Percentiles rank a stretch among this genome's conserved stretches.
These are phyloP conservation scores for Vesta saturnalis DNA, from an alignment of 2,888 invertebrate genomes.

Conservation along the genomic window DNA sequence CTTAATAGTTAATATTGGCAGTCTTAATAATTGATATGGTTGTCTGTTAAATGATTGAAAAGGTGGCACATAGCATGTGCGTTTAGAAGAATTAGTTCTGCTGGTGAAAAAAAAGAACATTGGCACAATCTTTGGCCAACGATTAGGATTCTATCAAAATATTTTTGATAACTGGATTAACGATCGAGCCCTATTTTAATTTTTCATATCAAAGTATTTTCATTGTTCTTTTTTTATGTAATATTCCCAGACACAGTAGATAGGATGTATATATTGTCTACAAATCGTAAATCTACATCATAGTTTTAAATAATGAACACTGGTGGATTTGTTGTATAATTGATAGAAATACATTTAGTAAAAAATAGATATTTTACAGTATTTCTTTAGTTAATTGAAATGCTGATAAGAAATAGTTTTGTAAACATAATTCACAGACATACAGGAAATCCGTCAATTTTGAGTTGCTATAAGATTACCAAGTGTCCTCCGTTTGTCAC, in stretches of 20 bases:
- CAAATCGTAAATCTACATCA: background rate
- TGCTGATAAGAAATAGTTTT: background rate
- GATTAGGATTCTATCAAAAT: too few relatives aligned
- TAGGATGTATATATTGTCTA: background rate
- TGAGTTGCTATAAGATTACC: slow-evolving; percentile 15
- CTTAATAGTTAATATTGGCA: background rate
- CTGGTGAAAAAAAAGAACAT: too few relatives aligned
- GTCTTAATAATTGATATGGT: too few relatives aligned
- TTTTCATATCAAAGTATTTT: too few relatives aligned
- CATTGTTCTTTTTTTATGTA: background rate
- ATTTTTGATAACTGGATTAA: too few relatives aligned
- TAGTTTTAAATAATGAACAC: background rate
- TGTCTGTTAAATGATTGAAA: too few relatives aligned
- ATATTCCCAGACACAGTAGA: background rate
- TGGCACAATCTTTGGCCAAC: too few relatives aligned
- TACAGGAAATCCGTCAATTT: slow-evolving; percentile 15
- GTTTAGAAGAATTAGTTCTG: too few relatives aligned
- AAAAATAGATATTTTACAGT: slow-evolving; percentile 1
- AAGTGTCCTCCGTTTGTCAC: slow-evolving; percentile 42
- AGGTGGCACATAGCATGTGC: too few relatives aligned
- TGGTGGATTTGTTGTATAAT: background rate
- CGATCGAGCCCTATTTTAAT: too few relatives aligned
- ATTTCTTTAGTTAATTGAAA: background rate
- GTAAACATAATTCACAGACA: slow-evolving; percentile 32
- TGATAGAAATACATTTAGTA: background rate